A percentile compares a stretch with the other conserved stretches of the same genome.
Evolutionary conservation across 2,888 invertebrate genomes (phyloP).

Genomic region (Epistrophe grossulariae): DNA sequence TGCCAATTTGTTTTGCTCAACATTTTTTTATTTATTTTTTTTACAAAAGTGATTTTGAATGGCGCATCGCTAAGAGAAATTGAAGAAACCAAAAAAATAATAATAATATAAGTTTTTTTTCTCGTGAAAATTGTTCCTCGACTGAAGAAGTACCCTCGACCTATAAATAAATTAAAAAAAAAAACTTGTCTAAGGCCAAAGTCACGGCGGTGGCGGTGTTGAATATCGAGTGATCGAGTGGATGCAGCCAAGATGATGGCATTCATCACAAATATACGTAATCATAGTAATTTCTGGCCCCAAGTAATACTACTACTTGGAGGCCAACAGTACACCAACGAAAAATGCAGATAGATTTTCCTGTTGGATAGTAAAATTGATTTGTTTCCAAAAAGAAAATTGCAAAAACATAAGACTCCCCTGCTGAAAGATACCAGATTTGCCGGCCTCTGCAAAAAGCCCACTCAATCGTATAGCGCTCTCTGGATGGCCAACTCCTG

Average conservation of each 20-base stretch:
- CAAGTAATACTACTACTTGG: constrained; percentile 31
- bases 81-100: constrained; percentile 14
- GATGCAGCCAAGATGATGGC: constrained; percentile 59
- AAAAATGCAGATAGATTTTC: neutral
- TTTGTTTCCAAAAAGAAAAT: constrained; percentile 58
- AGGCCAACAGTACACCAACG: neutral
- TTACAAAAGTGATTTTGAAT: constrained; percentile 46
- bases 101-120: neutral
- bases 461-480: constrained; percentile 32
- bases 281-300: constrained; percentile 67
- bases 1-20: constrained; percentile 41
- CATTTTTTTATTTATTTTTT: constrained; percentile 31
- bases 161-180: constrained; percentile 28
- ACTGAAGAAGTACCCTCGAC: constrained; percentile 33
- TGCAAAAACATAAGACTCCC: constrained; percentile 26
- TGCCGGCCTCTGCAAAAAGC: constrained; percentile 43
- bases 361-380: constrained; percentile 51
- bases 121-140: constrained; percentile 9
- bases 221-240: constrained; percentile 34
- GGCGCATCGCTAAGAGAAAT: constrained; percentile 66
- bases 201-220: neutral
- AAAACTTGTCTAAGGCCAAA: constrained; percentile 7
- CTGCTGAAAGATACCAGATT: constrained; percentile 15
- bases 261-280: constrained; percentile 59
- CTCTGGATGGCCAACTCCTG: constrained; percentile 55